Conservation (phyloP, 2,888 invertebrate species). For the Eupithecia pulchellata region DNA sequence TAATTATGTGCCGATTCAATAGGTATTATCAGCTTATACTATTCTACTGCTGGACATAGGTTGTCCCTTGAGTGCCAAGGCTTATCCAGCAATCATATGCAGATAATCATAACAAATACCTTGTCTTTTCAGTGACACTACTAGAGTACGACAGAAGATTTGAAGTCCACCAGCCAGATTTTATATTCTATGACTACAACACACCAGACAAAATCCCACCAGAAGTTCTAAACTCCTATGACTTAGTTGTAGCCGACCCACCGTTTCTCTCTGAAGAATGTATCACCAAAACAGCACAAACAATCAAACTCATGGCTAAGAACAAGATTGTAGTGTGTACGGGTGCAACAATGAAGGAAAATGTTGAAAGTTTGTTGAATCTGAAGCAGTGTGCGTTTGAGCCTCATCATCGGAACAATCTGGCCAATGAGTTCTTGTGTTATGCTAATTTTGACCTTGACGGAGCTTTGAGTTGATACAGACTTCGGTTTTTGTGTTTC, state of each 20-base stretch:
- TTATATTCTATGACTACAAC: conserved; percentile 95
- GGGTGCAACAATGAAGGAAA: conserved; percentile 91
- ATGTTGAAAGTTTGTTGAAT: conserved; percentile 87
- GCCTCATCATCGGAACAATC: conserved; percentile 94
- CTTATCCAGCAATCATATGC: neutral
- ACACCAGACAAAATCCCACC: conserved; percentile 88
- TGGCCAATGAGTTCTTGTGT: conserved; percentile 97
- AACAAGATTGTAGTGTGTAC: conserved; percentile 94
- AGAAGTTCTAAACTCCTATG: conserved; percentile 87
- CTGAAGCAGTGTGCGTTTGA: conserved; percentile 89
- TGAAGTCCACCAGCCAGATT: conserved; percentile 90
- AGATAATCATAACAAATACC: neutral
- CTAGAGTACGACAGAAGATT: conserved; percentile 96
- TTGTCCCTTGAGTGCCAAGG: too few relatives aligned
- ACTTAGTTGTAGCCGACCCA: conserved; percentile 96
- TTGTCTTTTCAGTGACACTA: conserved; percentile 87
- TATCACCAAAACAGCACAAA: conserved; percentile 91
- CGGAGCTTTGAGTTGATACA: conserved; percentile 61
- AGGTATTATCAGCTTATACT: too few relatives aligned
- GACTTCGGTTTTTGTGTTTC: neutral
- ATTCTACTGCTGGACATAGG: too few relatives aligned
- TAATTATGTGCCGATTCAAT: too few relatives aligned
- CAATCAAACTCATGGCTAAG: conserved; percentile 90
- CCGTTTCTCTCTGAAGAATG: conserved; percentile 98
- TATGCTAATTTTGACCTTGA: conserved; percentile 94